Conservation (phyloP, 2,113 vertebrate species). For the Anhinga anhinga region DNA sequence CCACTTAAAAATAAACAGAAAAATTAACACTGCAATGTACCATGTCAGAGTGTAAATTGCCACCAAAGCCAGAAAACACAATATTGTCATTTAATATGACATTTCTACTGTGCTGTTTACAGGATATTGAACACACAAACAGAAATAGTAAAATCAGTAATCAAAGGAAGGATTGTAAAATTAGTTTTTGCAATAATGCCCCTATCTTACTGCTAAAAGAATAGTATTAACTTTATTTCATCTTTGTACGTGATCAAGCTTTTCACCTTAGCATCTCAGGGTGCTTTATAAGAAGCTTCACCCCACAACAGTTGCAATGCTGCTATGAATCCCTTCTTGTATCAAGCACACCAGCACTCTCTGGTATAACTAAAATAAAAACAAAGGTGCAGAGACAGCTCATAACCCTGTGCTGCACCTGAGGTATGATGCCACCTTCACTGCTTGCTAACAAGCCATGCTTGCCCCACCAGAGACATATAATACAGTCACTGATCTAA, state of each 20-base stretch:
- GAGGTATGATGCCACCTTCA: background rate
- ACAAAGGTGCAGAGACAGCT: rapidly evolving
- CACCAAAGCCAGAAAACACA: background rate
- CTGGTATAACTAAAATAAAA: background rate
- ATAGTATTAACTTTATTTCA: background rate
- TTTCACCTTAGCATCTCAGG: background rate
- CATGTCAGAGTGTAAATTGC: background rate
- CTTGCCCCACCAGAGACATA: background rate
- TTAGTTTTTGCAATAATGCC: background rate
- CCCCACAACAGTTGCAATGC: background rate
- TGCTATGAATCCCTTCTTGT: background rate
- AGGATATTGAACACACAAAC: background rate
- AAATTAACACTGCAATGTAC: background rate
- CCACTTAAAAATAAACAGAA: background rate
- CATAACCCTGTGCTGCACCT: background rate
- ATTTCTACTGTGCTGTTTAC: background rate
- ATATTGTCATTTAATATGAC: background rate
- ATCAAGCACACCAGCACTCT: background rate
- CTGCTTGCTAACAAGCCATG: background rate
- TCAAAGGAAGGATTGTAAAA: background rate
- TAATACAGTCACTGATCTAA: background rate
- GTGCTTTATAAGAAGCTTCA: background rate
- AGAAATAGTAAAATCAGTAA: background rate
- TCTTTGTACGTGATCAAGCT: background rate
- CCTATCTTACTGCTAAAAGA: background rate